Evolutionary conservation across 2,113 vertebrate species (phyloP).

Genomic region (Phrynosoma platyrhinos): DNA sequence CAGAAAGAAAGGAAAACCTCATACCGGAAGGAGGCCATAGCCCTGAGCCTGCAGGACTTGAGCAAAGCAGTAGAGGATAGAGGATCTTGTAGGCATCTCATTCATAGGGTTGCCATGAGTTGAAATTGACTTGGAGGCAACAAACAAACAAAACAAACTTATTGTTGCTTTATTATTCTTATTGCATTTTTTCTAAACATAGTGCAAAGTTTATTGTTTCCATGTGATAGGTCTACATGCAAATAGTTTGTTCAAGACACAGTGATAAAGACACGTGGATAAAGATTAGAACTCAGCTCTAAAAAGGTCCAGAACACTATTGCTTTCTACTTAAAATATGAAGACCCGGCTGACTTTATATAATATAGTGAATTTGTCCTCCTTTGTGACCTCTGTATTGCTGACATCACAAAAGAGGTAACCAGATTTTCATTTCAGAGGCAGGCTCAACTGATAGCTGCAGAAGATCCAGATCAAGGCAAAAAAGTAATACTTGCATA

Average conservation of each 20-base stretch:
- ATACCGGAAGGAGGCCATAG: too few relatives aligned
- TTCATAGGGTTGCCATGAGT: too few relatives aligned
- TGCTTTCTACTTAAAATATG: too few relatives aligned
- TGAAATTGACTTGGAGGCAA: too few relatives aligned
- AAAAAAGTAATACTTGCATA: not conserved
- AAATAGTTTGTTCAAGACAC: not conserved
- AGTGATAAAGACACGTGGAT: not conserved
- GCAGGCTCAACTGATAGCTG: not conserved
- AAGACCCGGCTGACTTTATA: not conserved
- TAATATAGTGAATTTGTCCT: not conserved
- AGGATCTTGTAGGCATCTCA: too few relatives aligned
- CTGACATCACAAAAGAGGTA: not conserved
- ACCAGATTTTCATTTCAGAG: not conserved
- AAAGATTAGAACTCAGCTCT: not conserved
- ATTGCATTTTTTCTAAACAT: not conserved
- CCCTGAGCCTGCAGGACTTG: too few relatives aligned
- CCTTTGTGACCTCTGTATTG: not conserved
- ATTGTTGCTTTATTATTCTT: not conserved
- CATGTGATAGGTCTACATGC: not conserved
- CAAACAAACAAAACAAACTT: too few relatives aligned
- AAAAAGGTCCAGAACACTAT: too few relatives aligned
- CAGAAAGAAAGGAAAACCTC: too few relatives aligned
- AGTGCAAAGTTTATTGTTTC: not conserved
- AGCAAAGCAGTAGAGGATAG: too few relatives aligned
- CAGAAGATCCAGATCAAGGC: not conserved